Conservation (phyloP, 2,113 vertebrate genomes). For the Natator depressus region DNA sequence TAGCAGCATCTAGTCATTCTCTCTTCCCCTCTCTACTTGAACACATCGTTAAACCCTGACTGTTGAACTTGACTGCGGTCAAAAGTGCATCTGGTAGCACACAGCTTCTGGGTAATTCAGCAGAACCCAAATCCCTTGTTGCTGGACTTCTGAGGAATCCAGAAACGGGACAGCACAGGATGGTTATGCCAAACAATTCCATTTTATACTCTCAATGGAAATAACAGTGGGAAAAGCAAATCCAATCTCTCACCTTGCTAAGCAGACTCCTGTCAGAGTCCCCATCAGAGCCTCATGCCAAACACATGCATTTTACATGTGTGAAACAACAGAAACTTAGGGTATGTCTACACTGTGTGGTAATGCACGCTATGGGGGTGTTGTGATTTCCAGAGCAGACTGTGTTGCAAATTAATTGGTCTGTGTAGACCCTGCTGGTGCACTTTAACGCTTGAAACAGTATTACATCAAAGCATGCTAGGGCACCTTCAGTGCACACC, state of each 20-base stretch:
- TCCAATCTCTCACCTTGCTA: not conserved
- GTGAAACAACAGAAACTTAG: not conserved
- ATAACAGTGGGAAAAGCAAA: not conserved
- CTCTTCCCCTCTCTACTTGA: not conserved
- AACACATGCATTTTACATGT: not conserved
- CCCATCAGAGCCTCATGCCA: not conserved
- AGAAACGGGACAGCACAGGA: constrained; percentile 14
- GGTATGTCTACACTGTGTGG: not conserved
- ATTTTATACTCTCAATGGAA: constrained; percentile 18
- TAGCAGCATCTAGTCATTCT: not conserved
- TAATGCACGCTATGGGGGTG: not conserved
- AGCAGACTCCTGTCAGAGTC: not conserved
- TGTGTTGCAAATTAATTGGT: not conserved
- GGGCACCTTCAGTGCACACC: not conserved
- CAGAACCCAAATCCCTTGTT: not conserved
- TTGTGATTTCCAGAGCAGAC: not conserved
- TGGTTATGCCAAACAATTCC: not conserved
- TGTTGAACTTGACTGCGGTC: not conserved
- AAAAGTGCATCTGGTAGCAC: not conserved
- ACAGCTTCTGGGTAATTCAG: not conserved
- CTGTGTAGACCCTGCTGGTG: not conserved
- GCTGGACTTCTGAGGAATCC: constrained; percentile 13
- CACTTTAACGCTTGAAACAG: not conserved
- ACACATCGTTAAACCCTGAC: not conserved
- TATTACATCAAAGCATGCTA: not conserved